Evolutionary conservation across 2,113 vertebrate genomes (phyloP).

Genomic region (Eubucco bourcierii): DNA sequence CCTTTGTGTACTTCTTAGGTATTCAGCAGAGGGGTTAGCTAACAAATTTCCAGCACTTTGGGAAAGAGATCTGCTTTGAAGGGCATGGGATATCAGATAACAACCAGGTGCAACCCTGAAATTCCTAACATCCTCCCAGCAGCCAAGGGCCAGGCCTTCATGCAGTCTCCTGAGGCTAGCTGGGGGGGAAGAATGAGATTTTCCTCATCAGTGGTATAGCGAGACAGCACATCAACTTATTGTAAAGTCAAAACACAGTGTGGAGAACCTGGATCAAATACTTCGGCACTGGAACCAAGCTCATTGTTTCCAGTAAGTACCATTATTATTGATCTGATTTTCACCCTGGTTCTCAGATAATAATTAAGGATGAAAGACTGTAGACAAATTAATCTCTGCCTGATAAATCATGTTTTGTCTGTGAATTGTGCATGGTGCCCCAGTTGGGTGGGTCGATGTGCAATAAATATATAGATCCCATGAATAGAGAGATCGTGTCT

Average conservation of each 20-base stretch:
- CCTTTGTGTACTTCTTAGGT: background rate
- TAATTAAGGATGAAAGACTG: background rate
- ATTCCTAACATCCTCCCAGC: background rate
- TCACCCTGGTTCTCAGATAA: background rate
- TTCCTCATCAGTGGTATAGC: background rate
- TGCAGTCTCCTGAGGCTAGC: rapidly evolving
- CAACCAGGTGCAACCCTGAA: background rate
- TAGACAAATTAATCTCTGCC: background rate
- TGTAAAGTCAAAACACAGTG: background rate
- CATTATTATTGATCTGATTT: background rate
- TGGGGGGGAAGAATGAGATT: background rate
- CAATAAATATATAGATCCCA: rapidly evolving
- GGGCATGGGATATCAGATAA: background rate
- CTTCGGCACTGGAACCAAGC: conserved; percentile 3
- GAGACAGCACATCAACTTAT: background rate
- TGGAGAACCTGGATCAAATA: background rate
- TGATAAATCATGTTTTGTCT: background rate
- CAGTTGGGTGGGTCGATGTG: background rate
- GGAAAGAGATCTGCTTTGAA: background rate
- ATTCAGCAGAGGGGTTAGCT: rapidly evolving
- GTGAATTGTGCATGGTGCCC: background rate
- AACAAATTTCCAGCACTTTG: background rate
- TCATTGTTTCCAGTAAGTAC: conserved; percentile 51
- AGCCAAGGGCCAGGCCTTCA: background rate
- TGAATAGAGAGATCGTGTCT: rapidly evolving